Evolutionary conservation across 92 coral and sea anemone species (phyloP).

Genomic region (Epizoanthus stellaris): DNA sequence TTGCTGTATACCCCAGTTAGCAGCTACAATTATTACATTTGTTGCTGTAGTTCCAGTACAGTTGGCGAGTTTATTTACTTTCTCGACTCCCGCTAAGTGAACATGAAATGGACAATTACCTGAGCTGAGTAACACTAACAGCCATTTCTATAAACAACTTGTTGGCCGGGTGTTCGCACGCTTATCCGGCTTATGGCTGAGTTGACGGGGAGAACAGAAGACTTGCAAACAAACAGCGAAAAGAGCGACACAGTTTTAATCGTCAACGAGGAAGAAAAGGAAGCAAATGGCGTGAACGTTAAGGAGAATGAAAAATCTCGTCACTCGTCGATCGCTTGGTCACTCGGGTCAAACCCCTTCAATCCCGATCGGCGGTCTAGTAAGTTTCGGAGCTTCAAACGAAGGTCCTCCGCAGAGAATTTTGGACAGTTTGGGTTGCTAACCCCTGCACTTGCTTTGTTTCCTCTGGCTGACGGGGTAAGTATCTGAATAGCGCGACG

Average conservation of each 20-base stretch:
- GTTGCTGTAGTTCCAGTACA: conserved; percentile 3
- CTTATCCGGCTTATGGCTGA: conserved; percentile 30
- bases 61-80: conserved; percentile 12
- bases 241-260: conserved; percentile 47
- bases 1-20: neutral
- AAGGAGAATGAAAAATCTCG: conserved; percentile 39
- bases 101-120: neutral
- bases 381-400: conserved; percentile 71
- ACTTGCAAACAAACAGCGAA: conserved; percentile 15
- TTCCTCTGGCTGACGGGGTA: conserved; percentile 90
- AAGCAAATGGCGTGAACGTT: neutral
- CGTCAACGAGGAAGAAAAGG: conserved; percentile 45
- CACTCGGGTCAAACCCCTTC: conserved; percentile 28
- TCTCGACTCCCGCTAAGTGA: neutral
- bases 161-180: neutral
- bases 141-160: neutral
- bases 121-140: neutral
- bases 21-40: neutral
- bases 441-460: conserved; percentile 83
- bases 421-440: conserved; percentile 91
- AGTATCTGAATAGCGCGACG: conserved; percentile 5
- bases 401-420: conserved; percentile 87
- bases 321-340: conserved; percentile 64
- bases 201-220: conserved; percentile 5
- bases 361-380: neutral